These are phyloP conservation scores for Cephus nigrinus DNA, from an alignment of 2,888 invertebrate genomes.

Conservation along the genomic window DNA sequence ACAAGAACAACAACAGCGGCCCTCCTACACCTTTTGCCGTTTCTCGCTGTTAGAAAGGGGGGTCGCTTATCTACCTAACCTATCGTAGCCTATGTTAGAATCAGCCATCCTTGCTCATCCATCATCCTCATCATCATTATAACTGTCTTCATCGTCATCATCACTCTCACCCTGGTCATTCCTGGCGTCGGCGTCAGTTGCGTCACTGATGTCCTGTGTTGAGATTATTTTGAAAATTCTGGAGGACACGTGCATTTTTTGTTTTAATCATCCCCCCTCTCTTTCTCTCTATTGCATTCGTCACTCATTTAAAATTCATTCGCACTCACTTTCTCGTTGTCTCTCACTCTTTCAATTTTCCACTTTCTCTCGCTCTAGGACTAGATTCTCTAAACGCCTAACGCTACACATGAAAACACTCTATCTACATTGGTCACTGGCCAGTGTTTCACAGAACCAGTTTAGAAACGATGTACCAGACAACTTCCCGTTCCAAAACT, in stretches of 20 bases:
- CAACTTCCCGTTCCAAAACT: conserved; percentile 9
- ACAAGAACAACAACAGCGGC: conserved; percentile 63
- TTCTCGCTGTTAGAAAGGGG: conserved; percentile 32
- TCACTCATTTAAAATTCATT: conserved; percentile 4
- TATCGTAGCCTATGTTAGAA: conserved; percentile 48
- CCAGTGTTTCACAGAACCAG: conserved; percentile 29
- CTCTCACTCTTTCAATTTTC: conserved; percentile 9
- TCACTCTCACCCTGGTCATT: conserved; percentile 28
- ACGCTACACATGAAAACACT: conserved; percentile 65
- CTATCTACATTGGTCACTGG: conserved; percentile 59
- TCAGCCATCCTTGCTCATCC: conserved; percentile 42
- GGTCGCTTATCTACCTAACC: conserved; percentile 52
- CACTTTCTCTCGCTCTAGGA: conserved; percentile 41
- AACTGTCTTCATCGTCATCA: conserved; percentile 27
- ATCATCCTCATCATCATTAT: conserved; percentile 38
- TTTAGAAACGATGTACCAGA: conserved; percentile 19
- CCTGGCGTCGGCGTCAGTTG: conserved; percentile 35
- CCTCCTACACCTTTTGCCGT: conserved; percentile 21
- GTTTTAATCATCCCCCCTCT: conserved; percentile 4
- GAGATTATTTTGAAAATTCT: conserved; percentile 18
- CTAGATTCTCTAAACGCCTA: conserved; percentile 62
- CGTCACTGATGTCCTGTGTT: conserved; percentile 21
- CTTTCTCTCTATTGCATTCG: conserved; percentile 11
- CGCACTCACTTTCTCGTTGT: neutral
- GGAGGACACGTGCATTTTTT: conserved; percentile 17